These are phyloP conservation scores for Champsocephalus gunnari DNA, from an alignment of 2,797 vertebrate species.

Conservation along the genomic window DNA sequence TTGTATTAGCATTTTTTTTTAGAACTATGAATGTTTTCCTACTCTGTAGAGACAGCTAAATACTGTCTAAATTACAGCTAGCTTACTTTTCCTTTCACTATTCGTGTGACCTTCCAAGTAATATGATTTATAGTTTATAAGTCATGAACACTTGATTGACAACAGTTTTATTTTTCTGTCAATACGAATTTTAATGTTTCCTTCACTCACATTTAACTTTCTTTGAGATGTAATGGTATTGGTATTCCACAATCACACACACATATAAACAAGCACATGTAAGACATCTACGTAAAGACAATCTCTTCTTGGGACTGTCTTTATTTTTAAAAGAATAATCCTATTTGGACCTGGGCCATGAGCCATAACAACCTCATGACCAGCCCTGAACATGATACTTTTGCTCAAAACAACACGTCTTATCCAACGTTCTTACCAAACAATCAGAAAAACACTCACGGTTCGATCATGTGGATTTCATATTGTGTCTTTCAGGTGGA, in stretches of 20 bases:
- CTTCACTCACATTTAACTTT: background rate
- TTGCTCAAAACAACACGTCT: slow-evolving; percentile 10
- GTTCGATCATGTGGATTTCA: background rate
- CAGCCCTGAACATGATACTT: slow-evolving; percentile 10
- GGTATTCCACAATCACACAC: background rate
- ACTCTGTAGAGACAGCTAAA: background rate
- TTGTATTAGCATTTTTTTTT: background rate
- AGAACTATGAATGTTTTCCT: background rate
- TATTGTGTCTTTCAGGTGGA: slow-evolving; percentile 87
- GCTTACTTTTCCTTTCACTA: background rate
- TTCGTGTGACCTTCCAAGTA: background rate
- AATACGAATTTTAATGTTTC: background rate
- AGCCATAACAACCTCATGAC: slow-evolving; percentile 1
- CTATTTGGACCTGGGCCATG: background rate
- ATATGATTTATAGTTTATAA: background rate
- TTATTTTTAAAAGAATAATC: slow-evolving; percentile 17
- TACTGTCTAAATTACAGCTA: no score
- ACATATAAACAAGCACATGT: no score
- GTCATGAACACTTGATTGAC: background rate
- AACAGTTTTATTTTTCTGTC: background rate
- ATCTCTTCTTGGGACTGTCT: background rate
- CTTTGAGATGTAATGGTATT: background rate
- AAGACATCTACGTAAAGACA: background rate
- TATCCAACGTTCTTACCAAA: background rate
- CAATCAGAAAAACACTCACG: background rate